Evolutionary conservation across 1,140 invertebrate species (phyloP), one percentile per base, ranked within the genome.

Genomic region (Gonioctena quinquepunctata): DNA sequence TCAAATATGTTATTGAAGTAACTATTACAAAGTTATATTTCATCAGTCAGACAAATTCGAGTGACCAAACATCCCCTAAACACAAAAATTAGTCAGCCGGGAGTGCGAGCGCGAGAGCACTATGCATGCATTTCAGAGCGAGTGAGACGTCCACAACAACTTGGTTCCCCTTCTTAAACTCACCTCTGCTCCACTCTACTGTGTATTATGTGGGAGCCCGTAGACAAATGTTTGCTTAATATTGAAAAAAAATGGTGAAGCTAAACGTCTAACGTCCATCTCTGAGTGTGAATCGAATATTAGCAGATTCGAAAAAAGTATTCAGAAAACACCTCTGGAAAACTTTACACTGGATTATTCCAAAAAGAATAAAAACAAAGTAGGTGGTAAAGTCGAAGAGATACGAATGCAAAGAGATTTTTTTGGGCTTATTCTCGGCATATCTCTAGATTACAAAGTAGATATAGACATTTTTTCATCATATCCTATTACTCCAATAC

Each of bases 401-500:
- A 33, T 79, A 8, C 68, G 68, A 22, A 60, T 79, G 7, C 76
- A 81, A 65, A 61, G 79, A 18, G 77, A 83, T 66, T 67, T 81
- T 57, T 77, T 79, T 72, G 76, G 78, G 1, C 66, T 68, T 16
- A 13, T 79, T 26, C 33, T 81, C 0, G 50, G 52, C 1, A 49
- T 81, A 16, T 78, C 78, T 6, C 16, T 79, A 2, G 71, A 71
- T n/a, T 18, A 70, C 1, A 69, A 77, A n/a, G 22, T 77, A 1
- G 73, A 76, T 54, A 68, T 81, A 0, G 62, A 27, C 52, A 74
- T 72, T 59, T 49, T 80, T 13, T 64, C 79, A 26, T 70, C 70
- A 19, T 76, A 73, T 68, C 79, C 74, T 8, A 22, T 81, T 18
- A 78, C 74, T 27, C 69, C 78, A 54, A 64, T 77, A 2, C 76